Base-by-base conservation (phyloP, 2,797 vertebrate genomes). In the Myotis daubentonii region DNA sequence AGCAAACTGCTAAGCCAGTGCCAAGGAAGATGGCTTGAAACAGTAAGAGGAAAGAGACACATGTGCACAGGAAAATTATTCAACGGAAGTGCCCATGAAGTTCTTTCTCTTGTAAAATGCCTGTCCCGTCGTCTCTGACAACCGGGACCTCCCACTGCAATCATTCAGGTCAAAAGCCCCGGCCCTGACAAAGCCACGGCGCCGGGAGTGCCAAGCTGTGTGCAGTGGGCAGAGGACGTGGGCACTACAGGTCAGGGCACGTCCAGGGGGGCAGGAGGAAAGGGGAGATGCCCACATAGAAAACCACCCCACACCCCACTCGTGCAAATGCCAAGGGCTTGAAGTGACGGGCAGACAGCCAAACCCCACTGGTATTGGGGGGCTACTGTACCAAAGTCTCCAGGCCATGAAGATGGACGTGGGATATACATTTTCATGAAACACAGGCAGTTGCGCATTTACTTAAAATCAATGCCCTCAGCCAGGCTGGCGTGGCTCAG, bases 211-310 rank as follows among this genome's bases (percentile, higher is more conserved):
- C 28, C 53, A 23, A 2, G 10, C 23, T 19, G 5, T 8, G 1
- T 41, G 44, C 16, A 3, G 16, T 4, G 13, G 38, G 38, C 38
- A 19, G 30, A n/a, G 51, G 62, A 11, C 5, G 6, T 0, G 47
- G 53, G 36, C 11, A 6, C 12, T 8, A 19, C 44, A 15, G 22
- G 62, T 7, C 9, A 0, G 10, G 15, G 22, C 22, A 22, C 2
- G 0, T 53, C 62, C 44, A 3, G 72, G 15, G 12, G 51, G 3
- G 17, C 49, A 13, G 12, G 28, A 62, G 28, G 60, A 12, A 17
- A 72, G 33, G 53, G 10, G 36, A 76, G 36, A 38, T 22, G 60
- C 65, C 17, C 47, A 22, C 65, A 2, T 5, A 15, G 30, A 62
- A 51, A 53, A 25, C 49, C 23, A 22, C 55, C 17, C 51, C 17